Evolutionary conservation across 92 coral and sea anemone genomes (phyloP).

Genomic region (Bergia puertoricense): DNA sequence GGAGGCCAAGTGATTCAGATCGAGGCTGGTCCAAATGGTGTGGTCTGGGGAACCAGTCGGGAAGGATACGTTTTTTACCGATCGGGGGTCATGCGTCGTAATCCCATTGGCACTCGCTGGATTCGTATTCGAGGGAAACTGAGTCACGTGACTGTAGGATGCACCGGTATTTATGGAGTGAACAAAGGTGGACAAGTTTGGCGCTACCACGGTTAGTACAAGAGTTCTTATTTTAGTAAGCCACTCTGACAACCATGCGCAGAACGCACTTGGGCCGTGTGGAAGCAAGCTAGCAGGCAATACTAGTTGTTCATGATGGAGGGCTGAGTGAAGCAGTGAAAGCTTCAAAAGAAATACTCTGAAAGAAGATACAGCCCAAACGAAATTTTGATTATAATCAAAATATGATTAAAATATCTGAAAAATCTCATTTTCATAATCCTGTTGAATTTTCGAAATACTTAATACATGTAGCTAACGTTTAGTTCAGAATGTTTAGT

Average conservation of each 20-base stretch:
- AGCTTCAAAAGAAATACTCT: too few relatives aligned
- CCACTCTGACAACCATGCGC: neutral
- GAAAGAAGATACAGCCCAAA: too few relatives aligned
- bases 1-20: neutral
- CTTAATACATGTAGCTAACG: too few relatives aligned
- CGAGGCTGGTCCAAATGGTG: neutral
- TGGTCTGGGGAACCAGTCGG: neutral
- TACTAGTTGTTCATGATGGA: too few relatives aligned
- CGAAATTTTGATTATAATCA: too few relatives aligned
- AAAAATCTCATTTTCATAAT: too few relatives aligned
- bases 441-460: too few relatives aligned
- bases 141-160: neutral
- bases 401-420: too few relatives aligned
- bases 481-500: too few relatives aligned
- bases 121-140: neutral
- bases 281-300: neutral
- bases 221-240: neutral
- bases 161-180: neutral
- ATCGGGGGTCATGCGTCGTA: neutral
- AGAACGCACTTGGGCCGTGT: neutral
- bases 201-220: neutral
- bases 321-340: too few relatives aligned
- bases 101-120: neutral
- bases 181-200: neutral
- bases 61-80: neutral